Base-by-base conservation (phyloP, 2,888 invertebrate genomes). In the Chirona hameri region DNA sequence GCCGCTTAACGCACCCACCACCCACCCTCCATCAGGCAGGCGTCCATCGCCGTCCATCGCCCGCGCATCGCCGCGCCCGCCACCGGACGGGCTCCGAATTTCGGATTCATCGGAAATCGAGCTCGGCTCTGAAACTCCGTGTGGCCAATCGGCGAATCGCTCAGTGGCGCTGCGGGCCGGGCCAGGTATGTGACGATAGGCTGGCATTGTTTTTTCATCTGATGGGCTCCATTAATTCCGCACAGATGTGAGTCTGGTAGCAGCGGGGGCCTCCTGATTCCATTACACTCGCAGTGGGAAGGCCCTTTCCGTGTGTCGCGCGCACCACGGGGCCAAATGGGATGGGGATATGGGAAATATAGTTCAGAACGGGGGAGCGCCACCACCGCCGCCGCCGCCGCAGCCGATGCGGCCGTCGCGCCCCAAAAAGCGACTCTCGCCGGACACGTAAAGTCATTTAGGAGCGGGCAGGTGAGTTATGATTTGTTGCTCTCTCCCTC, bases 261-360 rank as follows among this genome's bases (percentile, higher is more conserved):
- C 72, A 72, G 72, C 72, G 72, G 72, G 72, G 72, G n/a, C 29
- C 72, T 72, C 72, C 72, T 72, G 72, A 72, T 72, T 72, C 72
- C 72, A 72, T 72, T 72, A 72, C 72, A 72, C 72, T 72, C 72
- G 31, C 72, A 72, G 72, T 72, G 31, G 72, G 72, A 31, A 72
- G 72, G 72, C 72, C 72, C 31, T 69, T 72, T 72, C 72, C 72
- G 72, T 72, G 72, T 72, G 72, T 72, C 72, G 72, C 72, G 72
- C 72, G 29, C 72, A 4, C 72, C 72, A 72, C 72, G 72, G 72
- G 72, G 72, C 72, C 72, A 72, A 72, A 72, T 72, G 31, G 72
- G 72, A 72, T 72, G 4, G 72, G 72, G 72, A 72, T 72, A 72
- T 31, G 72, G 72, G 72, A 72, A 72, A 72, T 72, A 31, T 31